Evolutionary conservation across 2,888 invertebrate species (phyloP), one percentile per base, ranked within the genome.

Genomic region (Emmelina monodactyla): DNA sequence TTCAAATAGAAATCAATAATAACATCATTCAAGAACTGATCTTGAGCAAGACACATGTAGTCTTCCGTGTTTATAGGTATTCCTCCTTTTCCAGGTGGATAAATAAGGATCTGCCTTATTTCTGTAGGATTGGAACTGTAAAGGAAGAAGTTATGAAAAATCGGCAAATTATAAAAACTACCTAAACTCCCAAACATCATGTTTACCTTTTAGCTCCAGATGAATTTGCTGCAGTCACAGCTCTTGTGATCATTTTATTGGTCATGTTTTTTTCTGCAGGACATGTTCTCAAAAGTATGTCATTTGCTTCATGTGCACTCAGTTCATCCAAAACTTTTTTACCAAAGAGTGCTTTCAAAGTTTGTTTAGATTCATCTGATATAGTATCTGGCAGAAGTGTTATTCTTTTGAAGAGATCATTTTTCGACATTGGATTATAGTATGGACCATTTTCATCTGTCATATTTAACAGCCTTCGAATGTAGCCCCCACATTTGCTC

Each of bases 1-100:
- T 92, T 92, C 43, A 98, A 82, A 82, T 97, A 98, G 75, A 98
- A 98, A 66, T 97, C 97, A 50, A 98, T 95, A 37, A 98, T 97
- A 47, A 94, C 94, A 78, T 98, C 98, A 68, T 98, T 99, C 37
- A 98, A 82, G 79, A 97, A 97, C 55, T 94, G 92, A 71, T 94
- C 95, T 57, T 91, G 89, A 9, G 90, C 93, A 43, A 97, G 82
- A 69, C 95, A 95, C 65, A 88, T 85, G 53, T 92, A 92, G 68
- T 97, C 97, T 76, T 94, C 94, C n/a, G 92, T 93, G 46, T 94
- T 94, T 28, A 97, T 92, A 10, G 92, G 85, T 49, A 96, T 90
- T 10, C 93, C 92, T 39, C 94, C 94, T 58, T 89, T 89, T 1
- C 89, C 90, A 14, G 92, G 92, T 14, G 93, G 92, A 68, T 94